Evolutionary conservation across 2,113 vertebrate genomes (phyloP).

Genomic region (Struthidea cinerea): DNA sequence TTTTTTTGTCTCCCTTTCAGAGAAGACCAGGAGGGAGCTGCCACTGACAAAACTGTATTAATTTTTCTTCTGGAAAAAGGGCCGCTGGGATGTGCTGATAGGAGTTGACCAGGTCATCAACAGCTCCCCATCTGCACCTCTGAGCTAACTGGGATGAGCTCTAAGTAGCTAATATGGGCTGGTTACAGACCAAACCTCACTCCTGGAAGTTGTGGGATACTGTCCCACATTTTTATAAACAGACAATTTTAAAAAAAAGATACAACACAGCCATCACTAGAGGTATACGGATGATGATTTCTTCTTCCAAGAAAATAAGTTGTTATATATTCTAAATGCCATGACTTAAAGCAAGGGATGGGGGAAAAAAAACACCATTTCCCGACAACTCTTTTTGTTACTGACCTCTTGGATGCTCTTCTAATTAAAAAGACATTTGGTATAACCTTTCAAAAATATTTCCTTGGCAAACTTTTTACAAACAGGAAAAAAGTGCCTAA

Average conservation of each 20-base stretch:
- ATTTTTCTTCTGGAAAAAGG: background rate
- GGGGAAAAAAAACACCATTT: background rate
- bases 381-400: background rate
- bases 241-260: background rate
- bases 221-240: background rate
- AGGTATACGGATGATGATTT: background rate
- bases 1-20: background rate
- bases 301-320: background rate
- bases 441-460: background rate
- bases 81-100: fast-evolving
- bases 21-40: background rate
- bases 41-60: background rate
- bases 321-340: background rate
- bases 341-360: background rate
- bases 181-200: background rate
- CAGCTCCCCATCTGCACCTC: background rate
- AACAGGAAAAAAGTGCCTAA: background rate
- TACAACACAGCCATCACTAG: fast-evolving
- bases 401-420: background rate
- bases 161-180: background rate
- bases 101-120: background rate
- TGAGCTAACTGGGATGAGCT: background rate
- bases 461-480: background rate
- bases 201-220: background rate
- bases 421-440: background rate